Base-by-base conservation (phyloP, 2,888 invertebrate species). In the Cheilosia soror region DNA sequence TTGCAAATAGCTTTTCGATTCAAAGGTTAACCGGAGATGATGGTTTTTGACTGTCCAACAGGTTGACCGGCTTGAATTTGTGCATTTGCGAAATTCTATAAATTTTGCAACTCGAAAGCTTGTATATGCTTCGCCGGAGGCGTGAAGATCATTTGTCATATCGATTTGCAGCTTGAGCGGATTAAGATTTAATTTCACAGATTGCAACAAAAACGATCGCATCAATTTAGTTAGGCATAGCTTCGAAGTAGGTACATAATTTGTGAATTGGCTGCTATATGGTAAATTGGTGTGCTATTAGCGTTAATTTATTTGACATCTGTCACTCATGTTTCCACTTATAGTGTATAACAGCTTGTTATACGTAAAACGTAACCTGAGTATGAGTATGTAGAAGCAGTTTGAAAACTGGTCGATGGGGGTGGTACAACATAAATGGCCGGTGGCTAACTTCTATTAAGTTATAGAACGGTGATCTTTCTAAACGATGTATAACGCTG, bases 11-110 rank as follows among this genome's bases (percentile, higher is more conserved):
- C 33, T 77, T 47, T 77, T 31, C 44, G 44, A 58, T 53, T 33
- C 13, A 77, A 69, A 77, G 77, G 77, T 69, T 77, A 76, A 66
- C 57, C 31, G 49, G 49, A 27, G 47, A 27, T 13, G 47, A 65
- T 37, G 31, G 15, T 63, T 42, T 58, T 75, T 15, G 40, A 29
- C 55, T 60, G 25, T 60, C 42, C n/a, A 11, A 68, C 58, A 51
- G 60, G 49, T 68, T 60, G 40, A n/a, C 20, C 58, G n/a, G 7
- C 60, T 27, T 31, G 58, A 29, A 42, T 25, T n/a, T 33, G 33
- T 0, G 40, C 5, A 13, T 37, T 69, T 69, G 57, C 69, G 27
- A 69, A 69, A 69, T 49, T 71, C 29, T 51, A 44, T 33, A 20
- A 27, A 29, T 75, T 44, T 57, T 65, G 65, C 63, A 65, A 75